Evolutionary conservation across 2,888 invertebrate genomes (phyloP), one percentile per base, ranked within the genome.

Genomic region (Oscheius sp.): DNA sequence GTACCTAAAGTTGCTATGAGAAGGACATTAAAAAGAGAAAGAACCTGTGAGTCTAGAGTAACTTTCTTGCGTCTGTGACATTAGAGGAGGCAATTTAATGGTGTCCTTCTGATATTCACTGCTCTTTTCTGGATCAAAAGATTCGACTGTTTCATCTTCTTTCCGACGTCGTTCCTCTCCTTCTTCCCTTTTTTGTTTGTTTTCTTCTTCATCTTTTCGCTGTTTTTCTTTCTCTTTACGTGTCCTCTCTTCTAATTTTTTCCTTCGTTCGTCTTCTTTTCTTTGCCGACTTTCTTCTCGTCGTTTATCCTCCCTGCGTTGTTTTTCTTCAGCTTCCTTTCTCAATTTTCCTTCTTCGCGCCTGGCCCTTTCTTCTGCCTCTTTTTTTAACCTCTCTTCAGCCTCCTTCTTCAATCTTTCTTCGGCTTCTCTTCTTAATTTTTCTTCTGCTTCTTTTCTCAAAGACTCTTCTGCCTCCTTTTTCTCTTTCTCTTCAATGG

Each of bases 1-100:
- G 25, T 29, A n/a, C 71, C 71, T 71, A 18, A 49, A 71, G 61
- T 49, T 49, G 49, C 13, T 5, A 49, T 49, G n/a, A 49, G 49
- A 49, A 49, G 13, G 2, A 49, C n/a, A 49, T 49, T 35, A 49
- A 49, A 16, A 18, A 7, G 3, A 9, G 16, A 13, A 49, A 49
- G 2, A 7, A 49, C 49, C 49, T 49, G 13, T 49, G 13, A 49
- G 49, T 49, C 49, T 49, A 13, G 6, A 7, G 16, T 3, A 13
- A 7, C 6, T 49, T 49, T 49, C 21, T 13, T 18, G 16, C 13
- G 21, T 7, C 13, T 49, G 49, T 7, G 21, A 3, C 13, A 35
- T 35, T 9, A 35, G 35, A 35, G 5, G 35, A 3, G 3, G 35
- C 35, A 6, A 35, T 35, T 35, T 49, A 16, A 18, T 7, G 5